A percentile compares a stretch with the other conserved stretches of the same genome.
Evolutionary conservation across 2,113 vertebrate species (phyloP).

Genomic region (Stegostoma tigrinum): DNA sequence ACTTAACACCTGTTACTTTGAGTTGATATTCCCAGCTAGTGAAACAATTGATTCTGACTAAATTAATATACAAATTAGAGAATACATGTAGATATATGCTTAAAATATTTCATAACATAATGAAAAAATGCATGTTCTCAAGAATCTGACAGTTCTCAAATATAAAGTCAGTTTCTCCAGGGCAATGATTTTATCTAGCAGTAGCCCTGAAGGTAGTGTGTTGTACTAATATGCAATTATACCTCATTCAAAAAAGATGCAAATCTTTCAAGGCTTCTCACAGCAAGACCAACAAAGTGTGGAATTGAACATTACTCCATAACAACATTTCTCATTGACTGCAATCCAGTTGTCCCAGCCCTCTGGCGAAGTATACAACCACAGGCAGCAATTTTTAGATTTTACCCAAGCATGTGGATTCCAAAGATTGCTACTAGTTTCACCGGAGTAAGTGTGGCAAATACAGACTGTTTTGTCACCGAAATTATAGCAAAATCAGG

Average conservation of each 20-base stretch:
- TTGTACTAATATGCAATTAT: not conserved
- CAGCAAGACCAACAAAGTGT: not conserved
- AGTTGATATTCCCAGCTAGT: not conserved
- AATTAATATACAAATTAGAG: not conserved
- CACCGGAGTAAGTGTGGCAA: not conserved
- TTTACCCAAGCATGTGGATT: not conserved
- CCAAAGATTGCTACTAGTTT: not conserved
- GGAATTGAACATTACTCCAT: not conserved
- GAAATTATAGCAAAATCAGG: too few species aligned
- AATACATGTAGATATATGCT: not conserved
- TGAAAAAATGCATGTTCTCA: not conserved
- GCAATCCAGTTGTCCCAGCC: not conserved
- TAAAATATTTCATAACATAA: not conserved
- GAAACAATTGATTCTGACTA: not conserved
- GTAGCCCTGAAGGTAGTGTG: not conserved
- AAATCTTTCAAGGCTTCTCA: not conserved
- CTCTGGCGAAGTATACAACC: not conserved
- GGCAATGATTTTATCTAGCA: not conserved
- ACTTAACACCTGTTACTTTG: not conserved
- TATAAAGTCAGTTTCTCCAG: not conserved
- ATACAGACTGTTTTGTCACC: too few species aligned
- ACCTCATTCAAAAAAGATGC: not conserved
- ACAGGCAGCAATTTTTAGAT: not conserved
- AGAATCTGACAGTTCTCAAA: not conserved
- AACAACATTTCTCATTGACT: not conserved